Evolutionary conservation across 2,888 invertebrate species (phyloP), one percentile per base, ranked within the genome.

Genomic region (Galeruca laticollis): DNA sequence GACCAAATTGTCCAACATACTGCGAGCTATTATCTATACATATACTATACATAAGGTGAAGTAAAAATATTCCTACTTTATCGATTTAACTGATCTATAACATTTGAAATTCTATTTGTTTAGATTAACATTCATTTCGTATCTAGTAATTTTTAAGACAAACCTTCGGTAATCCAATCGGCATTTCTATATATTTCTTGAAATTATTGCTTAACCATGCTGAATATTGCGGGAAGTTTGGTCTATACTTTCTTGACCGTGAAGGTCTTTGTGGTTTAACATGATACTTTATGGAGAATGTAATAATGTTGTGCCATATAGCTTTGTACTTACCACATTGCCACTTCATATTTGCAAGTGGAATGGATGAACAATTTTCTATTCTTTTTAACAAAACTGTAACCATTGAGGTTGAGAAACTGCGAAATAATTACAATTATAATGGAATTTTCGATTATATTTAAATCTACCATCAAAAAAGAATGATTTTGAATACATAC

Each of bases 191-290:
- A 43, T n/a, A 43, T 43, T 51, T 51, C 51, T 51, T 18, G 15
- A 18, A n/a, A 54, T n/a, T 13, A 54, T 54, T 54, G 31, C 26
- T 26, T 31, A 31, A 54, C 26, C 31, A 1, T 18, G 33, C 31
- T 51, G 2, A 18, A 51, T 21, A 18, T 18, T 54, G 31, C 54
- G 15, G 31, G 31, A 31, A 31, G 54, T 54, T n/a, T 13, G 13
- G 9, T 21, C 31, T 54, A 26, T n/a, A 54, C 13, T 54, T 31
- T 54, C 54, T 20, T 31, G n/a, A 54, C 26, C 31, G 54, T 54
- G 54, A 54, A 54, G 54, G 54, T 54, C 54, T n/a, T 54, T 54
- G 31, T 31, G 54, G 54, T 54, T 31, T 11, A 54, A 54, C n/a
- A 31, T 54, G 54, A 54, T 54, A 54, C 31, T 54, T 11, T 54